Evolutionary conservation across 2,888 invertebrate genomes (phyloP), one percentile per base, ranked within the genome.

Genomic region (Drosophila meridionalis): DNA sequence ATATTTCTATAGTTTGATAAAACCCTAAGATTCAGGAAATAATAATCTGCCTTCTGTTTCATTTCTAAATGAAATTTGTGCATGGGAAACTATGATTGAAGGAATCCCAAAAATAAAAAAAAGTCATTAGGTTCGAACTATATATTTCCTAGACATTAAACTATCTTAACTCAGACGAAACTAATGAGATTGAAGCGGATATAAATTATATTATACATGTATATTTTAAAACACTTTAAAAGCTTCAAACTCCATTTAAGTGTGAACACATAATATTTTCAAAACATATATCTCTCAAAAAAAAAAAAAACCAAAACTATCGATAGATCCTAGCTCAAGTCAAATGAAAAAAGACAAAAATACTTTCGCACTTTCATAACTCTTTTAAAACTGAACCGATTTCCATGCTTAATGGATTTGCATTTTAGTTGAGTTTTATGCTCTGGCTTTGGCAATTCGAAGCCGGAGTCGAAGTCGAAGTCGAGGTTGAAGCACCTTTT

Each of bases 341-440:
- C 11, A 50, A 30, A 26, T 8, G 20, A 20, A 12, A 5, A 2
- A 32, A 32, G 2, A 4, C 4, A n/a, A 50, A 50, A 34, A 52
- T 34, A 34, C 20, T 34, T 52, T 34, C 20, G 52, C 20, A 12
- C 12, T 26, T 36, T 52, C 20, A 52, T 52, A 52, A 36, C 20
- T 52, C 12, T 20, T 1, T 38, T 20, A 12, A 50, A 60, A 60
- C 52, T 50, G n/a, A 45, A 30, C 38, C 40, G 30, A 34, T 45
- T 45, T 45, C 12, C 26, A 26, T 26, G 14, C 26, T 26, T 45
- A 45, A 59, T n/a, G 34, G 6, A 52, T 34, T 52, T n/a, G 26
- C 14, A 14, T 14, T 34, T 36, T 8, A 32, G 42, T 26, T 32
- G 0, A n/a, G 28, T 56, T 56, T 56, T 56, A 40, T 30, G 40